Base-by-base conservation (phyloP, 2,797 vertebrate genomes). In the Chelonia mydas region DNA sequence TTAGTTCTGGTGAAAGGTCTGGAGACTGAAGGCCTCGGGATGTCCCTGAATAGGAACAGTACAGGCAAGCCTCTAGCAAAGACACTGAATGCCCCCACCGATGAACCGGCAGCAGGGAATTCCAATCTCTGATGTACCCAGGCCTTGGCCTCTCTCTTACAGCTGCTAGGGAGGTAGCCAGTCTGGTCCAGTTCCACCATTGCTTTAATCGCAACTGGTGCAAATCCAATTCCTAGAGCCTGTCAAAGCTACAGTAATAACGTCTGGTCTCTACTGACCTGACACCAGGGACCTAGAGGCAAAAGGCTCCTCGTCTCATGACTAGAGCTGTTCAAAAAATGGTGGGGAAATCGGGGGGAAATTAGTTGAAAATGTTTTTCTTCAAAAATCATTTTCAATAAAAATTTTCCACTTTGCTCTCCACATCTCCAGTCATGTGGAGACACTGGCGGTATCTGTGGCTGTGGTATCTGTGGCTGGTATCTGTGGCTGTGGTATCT, bases 381-480 rank as follows among this genome's bases (percentile, higher is more conserved):
- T 17, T 1, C 1, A 3, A 45, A 41, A 45, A 33, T 31, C 23
- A 50, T 86, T 51, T 1, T 0, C 41, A 13, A 17, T 1, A 3
- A 53, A 37, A 51, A 55, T 74, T 85, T 55, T 47, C 90, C 81
- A 49, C 23, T 16, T 37, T 0, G 7, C 31, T 57, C 27, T 92
- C 72, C 83, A 28, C 2, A 0, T 16, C 33, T n/a, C 53, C 2
- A 72, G 0, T 25, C 53, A 85, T 3, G 2, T 0, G 31, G 41
- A 9, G 25, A 51, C 51, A 3, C 25, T 59, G 83, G 10, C 7
- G n/a, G 82, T 28, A n/a, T n/a, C n/a, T n/a, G n/a, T n/a, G n/a
- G n/a, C n/a, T n/a, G n/a, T n/a, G n/a, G n/a, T n/a, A n/a, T n/a
- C n/a, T n/a, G n/a, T n/a, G n/a, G n/a, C n/a, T n/a, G n/a, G n/a